Conservation (phyloP, 1,140 invertebrate species). For the Sinonovacula constricta region DNA sequence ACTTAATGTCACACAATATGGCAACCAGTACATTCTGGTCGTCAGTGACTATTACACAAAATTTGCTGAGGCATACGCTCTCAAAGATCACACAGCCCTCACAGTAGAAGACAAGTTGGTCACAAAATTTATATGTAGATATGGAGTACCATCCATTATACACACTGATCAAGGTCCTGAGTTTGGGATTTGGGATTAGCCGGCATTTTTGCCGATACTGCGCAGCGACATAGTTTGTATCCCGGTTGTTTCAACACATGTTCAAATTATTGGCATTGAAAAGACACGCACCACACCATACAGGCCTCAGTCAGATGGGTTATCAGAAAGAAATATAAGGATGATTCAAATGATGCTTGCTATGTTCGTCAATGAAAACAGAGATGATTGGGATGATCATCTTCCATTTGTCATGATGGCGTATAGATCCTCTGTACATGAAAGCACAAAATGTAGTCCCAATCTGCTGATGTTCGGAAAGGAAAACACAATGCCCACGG, state of each 20-base stretch:
- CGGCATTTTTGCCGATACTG: too few species aligned
- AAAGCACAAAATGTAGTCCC: constrained; percentile 47
- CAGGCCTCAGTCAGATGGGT: constrained; percentile 57
- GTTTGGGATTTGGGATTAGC: too few species aligned
- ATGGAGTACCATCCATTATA: constrained; percentile 40
- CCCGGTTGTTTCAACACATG: constrained; percentile 51
- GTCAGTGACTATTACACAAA: constrained; percentile 71
- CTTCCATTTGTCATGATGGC: constrained; percentile 49
- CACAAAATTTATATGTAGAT: constrained; percentile 48
- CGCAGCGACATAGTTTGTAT: too few species aligned
- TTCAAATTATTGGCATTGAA: constrained; percentile 53
- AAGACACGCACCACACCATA: constrained; percentile 56
- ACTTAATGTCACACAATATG: not conserved
- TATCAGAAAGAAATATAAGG: constrained; percentile 59
- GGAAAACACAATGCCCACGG: constrained; percentile 3
- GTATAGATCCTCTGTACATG: constrained; percentile 49
- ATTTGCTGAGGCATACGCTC: constrained; percentile 61
- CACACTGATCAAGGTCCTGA: constrained; percentile 67
- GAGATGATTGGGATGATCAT: constrained; percentile 56
- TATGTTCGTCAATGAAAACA: constrained; percentile 42
- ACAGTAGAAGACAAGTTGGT: constrained; percentile 64
- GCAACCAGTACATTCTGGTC: constrained; percentile 44
- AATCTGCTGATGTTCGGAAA: constrained; percentile 42
- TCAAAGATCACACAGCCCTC: constrained; percentile 55
- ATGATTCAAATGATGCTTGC: constrained; percentile 47